phyloP scores from a whole-genome alignment of 1,140 invertebrate species.

The Saccostrea cuccullata region DNA sequence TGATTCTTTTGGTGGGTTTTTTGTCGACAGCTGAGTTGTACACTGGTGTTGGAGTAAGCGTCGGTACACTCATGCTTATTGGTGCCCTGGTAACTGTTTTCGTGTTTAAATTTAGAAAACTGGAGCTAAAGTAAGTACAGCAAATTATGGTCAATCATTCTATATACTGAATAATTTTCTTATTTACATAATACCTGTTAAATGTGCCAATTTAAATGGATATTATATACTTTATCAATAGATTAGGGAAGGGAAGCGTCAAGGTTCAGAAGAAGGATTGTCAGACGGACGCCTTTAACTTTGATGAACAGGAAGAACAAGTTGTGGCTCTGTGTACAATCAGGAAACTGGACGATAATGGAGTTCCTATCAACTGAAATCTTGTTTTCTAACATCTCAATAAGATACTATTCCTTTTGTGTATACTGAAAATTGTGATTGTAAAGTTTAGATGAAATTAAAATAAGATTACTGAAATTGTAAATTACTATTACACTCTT shows the following conservation, averaged over 20 bases:
- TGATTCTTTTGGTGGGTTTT: background rate
- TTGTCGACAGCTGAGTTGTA: background rate
- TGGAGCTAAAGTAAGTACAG: background rate
- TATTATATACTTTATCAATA: background rate
- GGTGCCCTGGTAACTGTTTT: background rate
- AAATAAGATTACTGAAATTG: too few relatives aligned
- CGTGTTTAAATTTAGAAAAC: slow-evolving; percentile 3
- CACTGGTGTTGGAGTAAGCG: background rate
- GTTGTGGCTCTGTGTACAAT: background rate
- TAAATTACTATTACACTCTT: too few relatives aligned
- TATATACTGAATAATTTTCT: background rate
- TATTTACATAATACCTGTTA: background rate
- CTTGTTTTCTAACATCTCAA: too few relatives aligned
- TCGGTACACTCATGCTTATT: background rate
- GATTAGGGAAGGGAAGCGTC: background rate
- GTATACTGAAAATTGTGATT: too few relatives aligned
- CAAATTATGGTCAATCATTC: background rate
- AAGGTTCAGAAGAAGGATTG: background rate
- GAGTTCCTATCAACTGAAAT: background rate
- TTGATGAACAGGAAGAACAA: background rate
- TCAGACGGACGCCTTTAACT: slow-evolving; percentile 7
- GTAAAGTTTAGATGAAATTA: too few relatives aligned
- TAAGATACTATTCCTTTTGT: too few relatives aligned
- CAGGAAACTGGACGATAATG: background rate
- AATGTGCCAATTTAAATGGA: too few relatives aligned